Evolutionary conservation across 2,797 vertebrate species (phyloP), one percentile per base, ranked within the genome.

Genomic region (Eleutherodactylus coqui): DNA sequence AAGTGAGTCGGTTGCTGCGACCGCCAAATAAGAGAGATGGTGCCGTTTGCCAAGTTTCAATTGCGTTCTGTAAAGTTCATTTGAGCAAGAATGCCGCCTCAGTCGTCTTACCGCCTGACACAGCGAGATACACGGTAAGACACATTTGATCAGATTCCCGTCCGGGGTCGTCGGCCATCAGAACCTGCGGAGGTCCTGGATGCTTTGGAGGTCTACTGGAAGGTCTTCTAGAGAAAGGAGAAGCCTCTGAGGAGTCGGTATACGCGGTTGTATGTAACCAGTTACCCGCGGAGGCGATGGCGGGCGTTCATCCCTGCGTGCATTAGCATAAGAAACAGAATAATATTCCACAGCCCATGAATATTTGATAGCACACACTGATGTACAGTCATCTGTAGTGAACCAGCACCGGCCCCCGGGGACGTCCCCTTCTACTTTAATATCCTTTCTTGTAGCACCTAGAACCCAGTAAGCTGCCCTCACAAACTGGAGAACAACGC

Each of bases 281-380:
- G 38, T 45, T 72, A 11, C n/a, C 69, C 36, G 27, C 45, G 19
- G 69, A 72, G 69, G 45, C 41, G 43, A 45, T 72, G n/a, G 36
- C 41, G 70, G 14, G 41, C 45, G 36, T 70, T 70, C 41, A 73
- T 73, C 45, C 70, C 45, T 73, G 27, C 16, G 41, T 73, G 41
- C 8, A 73, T 73, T 73, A 45, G 70, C 41, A 73, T 73, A 73
- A 73, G 70, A 73, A 73, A 73, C 36, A 73, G 70, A 38, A 45
- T 14, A 72, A 73, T 73, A 73, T 45, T 73, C 45, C 70, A 43
- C 70, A 43, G 41, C 70, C 14, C 70, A 73, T 73, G 38, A 73
- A 73, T 73, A 73, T 73, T 73, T 73, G 27, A 73, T 73, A 27
- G 36, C 24, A 6, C 24, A 24, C 38, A 27, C 70, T 73, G 70